Conservation (phyloP, 2,797 vertebrate genomes). For the Luscinia luscinia region DNA sequence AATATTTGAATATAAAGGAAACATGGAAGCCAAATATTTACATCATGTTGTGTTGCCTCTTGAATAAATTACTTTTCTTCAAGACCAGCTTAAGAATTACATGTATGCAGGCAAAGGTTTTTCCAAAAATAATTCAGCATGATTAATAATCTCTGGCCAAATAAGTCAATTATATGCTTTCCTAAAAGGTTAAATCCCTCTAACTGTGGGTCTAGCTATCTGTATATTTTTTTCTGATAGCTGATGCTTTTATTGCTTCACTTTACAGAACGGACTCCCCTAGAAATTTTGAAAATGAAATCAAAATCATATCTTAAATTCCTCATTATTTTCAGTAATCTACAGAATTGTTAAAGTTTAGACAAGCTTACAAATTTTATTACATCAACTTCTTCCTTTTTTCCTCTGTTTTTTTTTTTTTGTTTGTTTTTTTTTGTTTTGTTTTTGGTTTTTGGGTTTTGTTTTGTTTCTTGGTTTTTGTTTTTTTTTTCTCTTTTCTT, state of each 20-base stretch:
- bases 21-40: not conserved
- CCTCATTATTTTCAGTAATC: not conserved
- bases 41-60: not conserved
- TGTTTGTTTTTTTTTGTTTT: too few relatives aligned
- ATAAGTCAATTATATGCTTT: slow-evolving; percentile 44
- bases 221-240: not conserved
- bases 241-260: not conserved
- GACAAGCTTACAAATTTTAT: not conserved
- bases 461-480: not conserved
- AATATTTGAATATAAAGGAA: not conserved
- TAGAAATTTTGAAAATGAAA: not conserved
- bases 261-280: accelerated
- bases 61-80: slow-evolving; percentile 6
- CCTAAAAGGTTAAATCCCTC: slow-evolving; percentile 21
- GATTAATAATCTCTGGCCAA: slow-evolving; percentile 31
- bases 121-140: slow-evolving; percentile 27
- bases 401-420: not conserved
- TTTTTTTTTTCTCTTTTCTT: not conserved
- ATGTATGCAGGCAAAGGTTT: not conserved
- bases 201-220: not conserved
- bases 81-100: slow-evolving; percentile 31
- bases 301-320: not conserved
- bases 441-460: not conserved
- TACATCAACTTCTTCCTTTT: not conserved
- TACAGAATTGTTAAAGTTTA: not conserved